These are phyloP conservation scores for Thaleichthys pacificus DNA, from an alignment of 2,797 vertebrate species.

Conservation along the genomic window DNA sequence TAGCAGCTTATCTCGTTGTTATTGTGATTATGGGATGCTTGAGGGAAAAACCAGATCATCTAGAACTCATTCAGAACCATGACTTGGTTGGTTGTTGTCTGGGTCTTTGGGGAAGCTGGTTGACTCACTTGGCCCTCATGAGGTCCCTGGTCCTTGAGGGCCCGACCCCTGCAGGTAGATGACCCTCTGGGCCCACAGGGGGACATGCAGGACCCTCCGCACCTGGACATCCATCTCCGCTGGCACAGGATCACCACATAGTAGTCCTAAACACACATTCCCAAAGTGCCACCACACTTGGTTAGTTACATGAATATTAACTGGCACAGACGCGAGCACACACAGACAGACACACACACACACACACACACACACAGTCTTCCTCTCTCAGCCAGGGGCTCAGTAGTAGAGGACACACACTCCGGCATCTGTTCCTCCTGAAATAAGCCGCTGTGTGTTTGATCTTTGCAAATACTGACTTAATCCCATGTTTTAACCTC, in stretches of 20 bases:
- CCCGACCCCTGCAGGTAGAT: constrained; percentile 86
- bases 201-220: constrained; percentile 81
- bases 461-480: constrained; percentile 45
- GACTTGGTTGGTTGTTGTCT: neutral
- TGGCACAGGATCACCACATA: constrained; percentile 85
- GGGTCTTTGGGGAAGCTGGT: constrained; percentile 41
- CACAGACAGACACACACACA: neutral
- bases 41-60: too few species aligned
- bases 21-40: too few species aligned
- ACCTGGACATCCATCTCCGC: constrained; percentile 86
- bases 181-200: constrained; percentile 84
- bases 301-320: constrained; percentile 20
- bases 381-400: too few species aligned
- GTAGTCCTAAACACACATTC: constrained; percentile 70
- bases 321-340: constrained; percentile 1
- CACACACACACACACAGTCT: neutral
- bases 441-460: constrained; percentile 40
- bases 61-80: neutral
- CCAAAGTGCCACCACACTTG: neutral
- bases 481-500: constrained; percentile 59
- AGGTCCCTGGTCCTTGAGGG: constrained; percentile 86
- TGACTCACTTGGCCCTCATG: constrained; percentile 85
- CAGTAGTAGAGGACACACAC: too few species aligned
- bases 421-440: constrained; percentile 42
- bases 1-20: constrained; percentile 8